Evolutionary conservation across 2,797 vertebrate species (phyloP).

Genomic region (Mustela erminea): DNA sequence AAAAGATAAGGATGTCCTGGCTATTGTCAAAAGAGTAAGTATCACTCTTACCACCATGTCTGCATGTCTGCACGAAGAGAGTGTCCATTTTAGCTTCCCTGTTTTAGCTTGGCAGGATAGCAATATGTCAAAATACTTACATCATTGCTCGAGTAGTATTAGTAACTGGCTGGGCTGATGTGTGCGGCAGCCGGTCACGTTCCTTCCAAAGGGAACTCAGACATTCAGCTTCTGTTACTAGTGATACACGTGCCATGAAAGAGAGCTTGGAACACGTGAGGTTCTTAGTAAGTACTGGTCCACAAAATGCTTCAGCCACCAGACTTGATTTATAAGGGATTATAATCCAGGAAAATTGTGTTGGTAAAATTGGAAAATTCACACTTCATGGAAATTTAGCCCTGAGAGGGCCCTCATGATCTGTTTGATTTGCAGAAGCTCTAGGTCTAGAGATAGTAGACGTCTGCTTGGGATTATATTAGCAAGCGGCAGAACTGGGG

Average conservation of each 20-base stretch:
- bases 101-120: not conserved
- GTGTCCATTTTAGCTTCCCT: not conserved
- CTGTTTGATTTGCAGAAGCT: not conserved
- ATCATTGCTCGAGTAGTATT: not conserved
- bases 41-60: not conserved
- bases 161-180: not conserved
- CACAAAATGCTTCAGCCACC: not conserved
- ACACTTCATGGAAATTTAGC: not conserved
- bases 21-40: slow-evolving; percentile 93
- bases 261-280: not conserved
- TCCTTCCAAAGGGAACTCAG: not conserved
- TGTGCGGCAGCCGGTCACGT: not conserved
- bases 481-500: not conserved
- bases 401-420: not conserved
- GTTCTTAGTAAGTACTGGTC: not conserved
- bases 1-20: slow-evolving; percentile 96
- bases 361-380: not conserved
- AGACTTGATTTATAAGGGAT: not conserved
- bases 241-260: too few species aligned
- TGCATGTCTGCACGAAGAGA: not conserved
- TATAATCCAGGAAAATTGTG: not conserved
- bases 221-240: not conserved
- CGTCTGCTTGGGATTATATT: not conserved
- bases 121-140: not conserved
- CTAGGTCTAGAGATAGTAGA: not conserved